Evolutionary conservation across 1,140 invertebrate genomes (phyloP).

Genomic region (Harlomillsia oculata): DNA sequence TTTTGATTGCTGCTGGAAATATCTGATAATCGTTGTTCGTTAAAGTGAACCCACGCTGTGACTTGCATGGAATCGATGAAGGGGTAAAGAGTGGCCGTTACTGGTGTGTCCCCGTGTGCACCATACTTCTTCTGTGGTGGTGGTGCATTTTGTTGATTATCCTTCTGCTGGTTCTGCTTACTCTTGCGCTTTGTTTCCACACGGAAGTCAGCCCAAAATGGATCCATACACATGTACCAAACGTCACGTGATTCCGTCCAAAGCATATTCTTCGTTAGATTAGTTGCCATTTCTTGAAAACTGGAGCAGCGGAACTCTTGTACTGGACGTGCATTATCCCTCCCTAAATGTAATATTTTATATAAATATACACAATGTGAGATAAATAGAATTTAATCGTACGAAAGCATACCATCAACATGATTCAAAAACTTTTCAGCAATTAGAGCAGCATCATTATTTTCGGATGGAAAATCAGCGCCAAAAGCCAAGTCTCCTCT

Average conservation of each 20-base stretch:
- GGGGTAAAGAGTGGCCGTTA: slow-evolving; percentile 45
- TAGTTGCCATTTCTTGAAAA: slow-evolving; percentile 19
- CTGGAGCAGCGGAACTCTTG: slow-evolving; percentile 17
- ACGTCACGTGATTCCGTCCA: slow-evolving; percentile 75
- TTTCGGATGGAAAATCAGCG: slow-evolving; percentile 58
- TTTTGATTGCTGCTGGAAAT: neutral
- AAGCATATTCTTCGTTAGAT: slow-evolving; percentile 55
- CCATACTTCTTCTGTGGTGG: neutral
- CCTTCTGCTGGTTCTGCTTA: neutral
- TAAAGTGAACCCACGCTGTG: slow-evolving; percentile 60
- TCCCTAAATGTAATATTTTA: slow-evolving; percentile 3
- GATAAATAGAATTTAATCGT: neutral
- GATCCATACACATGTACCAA: slow-evolving; percentile 79
- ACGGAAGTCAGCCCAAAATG: slow-evolving; percentile 84
- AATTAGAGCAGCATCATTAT: slow-evolving; percentile 55
- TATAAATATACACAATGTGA: neutral
- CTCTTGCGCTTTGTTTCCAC: slow-evolving; percentile 37
- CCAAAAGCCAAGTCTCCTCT: slow-evolving; percentile 62
- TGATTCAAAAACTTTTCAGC: slow-evolving; percentile 66
- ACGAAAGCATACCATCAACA: slow-evolving; percentile 48
- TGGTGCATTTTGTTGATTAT: neutral
- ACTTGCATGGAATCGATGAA: slow-evolving; percentile 84
- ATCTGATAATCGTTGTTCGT: slow-evolving; percentile 2
- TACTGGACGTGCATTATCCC: slow-evolving; percentile 12
- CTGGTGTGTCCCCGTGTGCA: neutral